Conservation (phyloP, 1,140 invertebrate genomes). For the Meloidogyne exigua region DNA sequence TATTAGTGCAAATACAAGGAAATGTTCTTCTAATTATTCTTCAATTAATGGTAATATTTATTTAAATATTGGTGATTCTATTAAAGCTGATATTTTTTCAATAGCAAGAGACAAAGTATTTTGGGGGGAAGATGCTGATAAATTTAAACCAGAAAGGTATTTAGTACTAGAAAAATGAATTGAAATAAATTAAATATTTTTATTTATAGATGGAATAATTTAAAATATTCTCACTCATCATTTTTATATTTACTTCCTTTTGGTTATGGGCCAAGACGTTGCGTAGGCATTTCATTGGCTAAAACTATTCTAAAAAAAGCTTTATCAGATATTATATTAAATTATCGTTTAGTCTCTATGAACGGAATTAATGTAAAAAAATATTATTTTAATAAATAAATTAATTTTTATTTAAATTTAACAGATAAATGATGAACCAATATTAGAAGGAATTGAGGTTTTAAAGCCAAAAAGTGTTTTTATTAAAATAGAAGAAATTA, state of each 20-base stretch:
- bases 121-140: constrained; percentile 4
- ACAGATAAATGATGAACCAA: too few relatives aligned
- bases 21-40: too few relatives aligned
- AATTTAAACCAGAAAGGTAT: constrained; percentile 6
- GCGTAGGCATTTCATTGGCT: neutral
- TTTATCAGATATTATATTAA: neutral
- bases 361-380: neutral
- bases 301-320: neutral
- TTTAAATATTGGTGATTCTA: constrained; percentile 7
- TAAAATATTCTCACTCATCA: neutral
- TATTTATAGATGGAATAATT: neutral
- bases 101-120: neutral
- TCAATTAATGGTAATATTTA: neutral
- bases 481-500: too few relatives aligned
- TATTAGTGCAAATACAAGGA: too few relatives aligned
- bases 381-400: too few relatives aligned
- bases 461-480: too few relatives aligned
- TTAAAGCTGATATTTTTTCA: neutral
- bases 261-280: constrained; percentile 6
- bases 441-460: too few relatives aligned
- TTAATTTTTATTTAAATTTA: too few relatives aligned
- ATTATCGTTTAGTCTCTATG: neutral
- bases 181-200: neutral
- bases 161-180: neutral
- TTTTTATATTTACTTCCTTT: constrained; percentile 2